These are phyloP conservation scores for Struthidea cinerea DNA, from an alignment of 2,113 vertebrate genomes.

Conservation along the genomic window DNA sequence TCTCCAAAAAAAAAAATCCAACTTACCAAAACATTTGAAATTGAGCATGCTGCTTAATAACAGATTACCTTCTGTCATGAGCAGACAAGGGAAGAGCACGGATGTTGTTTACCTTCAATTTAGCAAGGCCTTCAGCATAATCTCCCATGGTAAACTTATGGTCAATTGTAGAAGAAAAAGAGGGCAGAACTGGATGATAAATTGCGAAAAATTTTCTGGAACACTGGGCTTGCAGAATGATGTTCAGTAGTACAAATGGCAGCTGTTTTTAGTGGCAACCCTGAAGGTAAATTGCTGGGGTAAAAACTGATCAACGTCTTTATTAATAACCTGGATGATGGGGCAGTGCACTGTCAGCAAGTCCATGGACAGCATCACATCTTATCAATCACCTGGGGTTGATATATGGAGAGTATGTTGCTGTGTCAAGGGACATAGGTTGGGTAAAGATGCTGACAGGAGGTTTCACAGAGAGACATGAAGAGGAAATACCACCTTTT, in stretches of 20 bases:
- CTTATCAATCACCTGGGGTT: background rate
- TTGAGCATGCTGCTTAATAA: background rate
- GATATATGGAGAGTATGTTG: background rate
- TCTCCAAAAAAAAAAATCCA: background rate
- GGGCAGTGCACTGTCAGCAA: background rate
- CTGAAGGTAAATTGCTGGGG: background rate
- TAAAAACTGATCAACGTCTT: background rate
- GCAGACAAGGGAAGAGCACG: background rate
- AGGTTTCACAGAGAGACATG: background rate
- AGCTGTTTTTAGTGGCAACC: background rate
- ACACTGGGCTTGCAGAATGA: background rate
- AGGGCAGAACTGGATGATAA: background rate
- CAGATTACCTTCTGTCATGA: background rate
- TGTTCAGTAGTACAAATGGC: background rate
- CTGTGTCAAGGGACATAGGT: background rate
- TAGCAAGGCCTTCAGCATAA: background rate
- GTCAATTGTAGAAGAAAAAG: background rate
- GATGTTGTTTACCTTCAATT: background rate
- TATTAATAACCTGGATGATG: background rate
- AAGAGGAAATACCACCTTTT: background rate
- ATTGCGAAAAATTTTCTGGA: background rate
- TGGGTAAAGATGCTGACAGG: background rate
- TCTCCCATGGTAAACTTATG: background rate
- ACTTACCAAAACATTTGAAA: background rate
- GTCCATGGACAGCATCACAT: background rate